Conservation (phyloP, 2,888 invertebrate species). For the Ennomos fuscantarius region DNA sequence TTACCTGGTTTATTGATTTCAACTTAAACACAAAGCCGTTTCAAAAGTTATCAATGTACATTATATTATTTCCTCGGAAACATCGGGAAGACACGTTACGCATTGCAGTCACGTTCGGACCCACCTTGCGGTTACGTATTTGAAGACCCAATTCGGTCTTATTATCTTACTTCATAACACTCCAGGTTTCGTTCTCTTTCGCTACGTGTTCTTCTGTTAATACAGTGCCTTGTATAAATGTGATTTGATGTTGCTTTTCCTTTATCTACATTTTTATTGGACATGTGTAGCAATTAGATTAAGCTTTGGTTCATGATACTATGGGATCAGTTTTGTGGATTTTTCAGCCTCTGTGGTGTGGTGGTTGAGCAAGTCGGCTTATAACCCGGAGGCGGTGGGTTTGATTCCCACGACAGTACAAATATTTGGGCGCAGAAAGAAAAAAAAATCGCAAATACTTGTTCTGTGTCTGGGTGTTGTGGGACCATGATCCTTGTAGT, state of each 20-base stretch:
- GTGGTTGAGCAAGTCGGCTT: too few relatives aligned
- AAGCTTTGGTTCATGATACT: background rate
- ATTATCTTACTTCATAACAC: slow-evolving; percentile 61
- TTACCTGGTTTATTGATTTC: background rate
- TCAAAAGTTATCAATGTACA: slow-evolving; percentile 35
- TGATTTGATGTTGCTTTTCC: slow-evolving; percentile 17
- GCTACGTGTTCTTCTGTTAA: slow-evolving; percentile 40
- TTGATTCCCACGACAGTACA: too few relatives aligned
- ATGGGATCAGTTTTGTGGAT: too few relatives aligned
- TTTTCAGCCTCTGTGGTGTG: too few relatives aligned
- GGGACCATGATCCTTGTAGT: too few relatives aligned
- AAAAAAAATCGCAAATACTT: too few relatives aligned
- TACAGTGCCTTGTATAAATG: slow-evolving; percentile 21
- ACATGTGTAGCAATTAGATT: slow-evolving; percentile 1
- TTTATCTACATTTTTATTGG: slow-evolving; percentile 19
- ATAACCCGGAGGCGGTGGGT: too few relatives aligned
- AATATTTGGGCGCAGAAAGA: too few relatives aligned
- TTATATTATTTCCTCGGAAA: slow-evolving; percentile 36
- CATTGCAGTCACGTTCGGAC: slow-evolving; percentile 47
- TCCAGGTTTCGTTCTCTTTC: slow-evolving; percentile 40
- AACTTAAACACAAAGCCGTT: slow-evolving; percentile 35
- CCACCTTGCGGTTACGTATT: slow-evolving; percentile 51
- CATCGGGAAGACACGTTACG: slow-evolving; percentile 20
- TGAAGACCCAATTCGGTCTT: slow-evolving; percentile 51
- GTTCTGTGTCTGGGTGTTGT: too few relatives aligned